Evolutionary conservation across 2,797 vertebrate genomes (phyloP).

Genomic region (Sebastiscus tertius): DNA sequence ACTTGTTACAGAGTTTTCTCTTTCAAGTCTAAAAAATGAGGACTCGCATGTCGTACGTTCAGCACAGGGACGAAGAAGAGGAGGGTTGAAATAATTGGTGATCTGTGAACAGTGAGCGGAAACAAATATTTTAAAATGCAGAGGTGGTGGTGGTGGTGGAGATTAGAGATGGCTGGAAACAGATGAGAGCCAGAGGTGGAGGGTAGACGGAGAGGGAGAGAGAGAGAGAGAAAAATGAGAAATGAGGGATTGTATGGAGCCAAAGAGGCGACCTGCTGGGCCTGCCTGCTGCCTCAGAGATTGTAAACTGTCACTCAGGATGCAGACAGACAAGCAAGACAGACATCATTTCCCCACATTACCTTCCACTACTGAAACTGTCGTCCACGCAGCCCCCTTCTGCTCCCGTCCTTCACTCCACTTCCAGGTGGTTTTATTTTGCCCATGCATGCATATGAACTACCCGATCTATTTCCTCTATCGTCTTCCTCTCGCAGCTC

Average conservation of each 20-base stretch:
- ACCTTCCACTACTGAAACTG: constrained; percentile 58
- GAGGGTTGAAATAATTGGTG: not conserved
- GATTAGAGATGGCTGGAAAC: constrained; percentile 54
- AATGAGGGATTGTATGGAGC: constrained; percentile 67
- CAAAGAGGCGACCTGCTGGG: constrained; percentile 70
- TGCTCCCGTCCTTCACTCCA: constrained; percentile 30
- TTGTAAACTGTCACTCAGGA: constrained; percentile 82
- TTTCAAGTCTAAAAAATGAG: not conserved
- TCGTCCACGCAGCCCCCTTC: constrained; percentile 40
- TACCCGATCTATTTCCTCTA: constrained; percentile 47
- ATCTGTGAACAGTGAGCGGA: not conserved
- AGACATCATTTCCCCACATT: constrained; percentile 75
- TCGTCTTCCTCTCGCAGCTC: constrained; percentile 17
- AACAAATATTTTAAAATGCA: not conserved
- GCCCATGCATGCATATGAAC: constrained; percentile 63
- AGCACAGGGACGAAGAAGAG: not conserved
- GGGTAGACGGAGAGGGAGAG: not conserved
- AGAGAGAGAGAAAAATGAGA: constrained; percentile 35
- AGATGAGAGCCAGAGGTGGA: constrained; percentile 54
- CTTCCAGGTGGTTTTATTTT: constrained; percentile 36
- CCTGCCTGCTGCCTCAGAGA: constrained; percentile 73
- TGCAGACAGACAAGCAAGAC: constrained; percentile 76
- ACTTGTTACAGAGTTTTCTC: not conserved
- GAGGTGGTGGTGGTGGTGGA: constrained; percentile 4
- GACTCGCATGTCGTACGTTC: not conserved